Evolutionary conservation across 2,888 invertebrate species (phyloP).

Genomic region (Eupithecia centaureata): DNA sequence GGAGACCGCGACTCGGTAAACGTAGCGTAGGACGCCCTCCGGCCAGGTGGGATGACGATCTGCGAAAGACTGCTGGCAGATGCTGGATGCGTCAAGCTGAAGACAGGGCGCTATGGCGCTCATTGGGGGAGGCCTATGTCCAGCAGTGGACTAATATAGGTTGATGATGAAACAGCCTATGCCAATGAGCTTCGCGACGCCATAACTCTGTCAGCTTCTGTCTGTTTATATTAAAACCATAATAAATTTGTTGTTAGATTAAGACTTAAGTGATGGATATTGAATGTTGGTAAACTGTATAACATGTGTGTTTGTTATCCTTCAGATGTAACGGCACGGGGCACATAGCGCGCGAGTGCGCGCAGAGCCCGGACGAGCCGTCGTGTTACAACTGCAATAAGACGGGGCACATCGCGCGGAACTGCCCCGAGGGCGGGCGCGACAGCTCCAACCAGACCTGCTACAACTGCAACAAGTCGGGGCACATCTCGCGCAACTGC

Average conservation of each 20-base stretch:
- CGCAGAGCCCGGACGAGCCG: constrained; percentile 91
- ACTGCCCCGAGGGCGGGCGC: constrained; percentile 90
- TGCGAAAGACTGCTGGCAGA: too few species aligned
- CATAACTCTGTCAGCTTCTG: not conserved
- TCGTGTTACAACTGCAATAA: constrained; percentile 98
- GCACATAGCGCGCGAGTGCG: constrained; percentile 96
- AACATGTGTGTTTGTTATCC: constrained; percentile 49
- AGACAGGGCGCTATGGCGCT: too few species aligned
- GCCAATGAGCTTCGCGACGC: not conserved
- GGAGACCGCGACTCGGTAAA: too few species aligned
- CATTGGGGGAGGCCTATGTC: too few species aligned
- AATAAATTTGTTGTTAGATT: not conserved
- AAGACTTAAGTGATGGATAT: not conserved
- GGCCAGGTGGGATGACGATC: too few species aligned
- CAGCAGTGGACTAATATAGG: too few species aligned
- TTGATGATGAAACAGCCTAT: not conserved
- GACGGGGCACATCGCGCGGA: constrained; percentile 95
- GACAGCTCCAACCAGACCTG: constrained; percentile 90
- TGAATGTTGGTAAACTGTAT: not conserved
- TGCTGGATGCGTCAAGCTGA: too few species aligned
- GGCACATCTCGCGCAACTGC: constrained; percentile 94
- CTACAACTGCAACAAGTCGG: constrained; percentile 97
- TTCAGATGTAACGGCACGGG: constrained; percentile 95
- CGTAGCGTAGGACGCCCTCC: too few species aligned
- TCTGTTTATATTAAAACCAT: not conserved